phyloP scores from a whole-genome alignment of 2,113 vertebrate genomes.

The Reinhardtius hippoglossoides region DNA sequence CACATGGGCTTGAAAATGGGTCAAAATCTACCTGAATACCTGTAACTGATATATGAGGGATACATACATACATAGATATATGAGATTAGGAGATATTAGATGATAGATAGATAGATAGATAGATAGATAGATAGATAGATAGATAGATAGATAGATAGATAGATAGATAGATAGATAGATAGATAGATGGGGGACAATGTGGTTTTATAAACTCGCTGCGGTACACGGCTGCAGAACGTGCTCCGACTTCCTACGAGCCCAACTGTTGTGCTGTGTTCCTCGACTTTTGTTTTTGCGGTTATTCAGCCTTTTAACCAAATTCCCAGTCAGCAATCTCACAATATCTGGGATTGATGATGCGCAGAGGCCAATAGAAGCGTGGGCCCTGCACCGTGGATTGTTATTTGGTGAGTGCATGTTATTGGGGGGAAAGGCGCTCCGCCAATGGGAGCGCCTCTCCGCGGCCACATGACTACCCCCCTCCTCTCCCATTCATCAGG shows the following conservation, averaged over 20 bases:
- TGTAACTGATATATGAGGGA: conserved; percentile 1
- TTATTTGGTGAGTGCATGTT: conserved; percentile 90
- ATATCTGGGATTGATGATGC: conserved; percentile 96
- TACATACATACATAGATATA: not conserved
- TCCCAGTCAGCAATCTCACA: conserved; percentile 90
- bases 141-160: not conserved
- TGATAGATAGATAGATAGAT: not conserved
- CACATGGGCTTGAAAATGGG: not conserved
- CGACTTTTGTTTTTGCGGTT: conserved; percentile 86
- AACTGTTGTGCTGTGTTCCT: conserved; percentile 30
- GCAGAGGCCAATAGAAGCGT: conserved; percentile 89
- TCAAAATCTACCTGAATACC: not conserved
- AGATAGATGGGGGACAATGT: conserved; percentile 12
- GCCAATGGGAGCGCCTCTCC: conserved; percentile 86
- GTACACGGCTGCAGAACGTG: conserved; percentile 23
- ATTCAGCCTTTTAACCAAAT: conserved; percentile 88
- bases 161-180: not conserved
- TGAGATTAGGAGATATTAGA: not conserved
- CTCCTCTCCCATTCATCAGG: conserved; percentile 98
- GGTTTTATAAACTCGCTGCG: conserved; percentile 1
- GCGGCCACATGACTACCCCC: conserved; percentile 88
- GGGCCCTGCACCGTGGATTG: conserved; percentile 85
- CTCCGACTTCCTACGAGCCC: conserved; percentile 37
- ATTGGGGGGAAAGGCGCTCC: conserved; percentile 83
- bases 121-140: too few relatives aligned